These are phyloP conservation scores for Panthera leo DNA, from an alignment of 2,113 vertebrate species.

Conservation along the genomic window DNA sequence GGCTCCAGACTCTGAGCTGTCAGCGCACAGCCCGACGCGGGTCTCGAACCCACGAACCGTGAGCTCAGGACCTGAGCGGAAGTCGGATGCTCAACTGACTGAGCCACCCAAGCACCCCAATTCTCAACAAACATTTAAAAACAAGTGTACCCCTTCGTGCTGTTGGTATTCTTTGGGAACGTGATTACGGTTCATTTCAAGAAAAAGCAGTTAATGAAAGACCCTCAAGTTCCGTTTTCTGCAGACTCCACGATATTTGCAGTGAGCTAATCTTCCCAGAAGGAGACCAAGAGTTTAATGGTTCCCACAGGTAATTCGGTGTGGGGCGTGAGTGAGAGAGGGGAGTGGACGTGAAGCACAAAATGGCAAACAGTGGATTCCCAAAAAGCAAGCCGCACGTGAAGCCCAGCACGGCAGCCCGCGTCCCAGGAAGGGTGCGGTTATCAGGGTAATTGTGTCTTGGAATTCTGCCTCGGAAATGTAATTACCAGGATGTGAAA, in stretches of 20 bases:
- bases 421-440: not conserved
- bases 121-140: not conserved
- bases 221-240: not conserved
- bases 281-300: not conserved
- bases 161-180: not conserved
- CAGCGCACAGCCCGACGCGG: no score
- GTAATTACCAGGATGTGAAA: constrained; percentile 39
- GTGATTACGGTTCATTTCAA: not conserved
- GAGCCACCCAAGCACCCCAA: no score
- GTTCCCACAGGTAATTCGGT: not conserved
- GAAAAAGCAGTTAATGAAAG: not conserved
- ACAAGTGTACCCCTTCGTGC: not conserved
- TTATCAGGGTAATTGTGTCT: not conserved
- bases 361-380: not conserved
- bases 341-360: not conserved
- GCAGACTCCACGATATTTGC: not conserved
- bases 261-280: not conserved
- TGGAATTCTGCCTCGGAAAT: not conserved
- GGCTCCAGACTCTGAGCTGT: no score
- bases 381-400: not conserved
- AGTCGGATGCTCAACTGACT: no score
- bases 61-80: no score
- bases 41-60: no score
- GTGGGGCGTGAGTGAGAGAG: not conserved
- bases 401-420: accelerated